Evolutionary conservation across 2,113 vertebrate genomes (phyloP), one percentile per base, ranked within the genome.

Genomic region (Apistogramma diplotaenia): DNA sequence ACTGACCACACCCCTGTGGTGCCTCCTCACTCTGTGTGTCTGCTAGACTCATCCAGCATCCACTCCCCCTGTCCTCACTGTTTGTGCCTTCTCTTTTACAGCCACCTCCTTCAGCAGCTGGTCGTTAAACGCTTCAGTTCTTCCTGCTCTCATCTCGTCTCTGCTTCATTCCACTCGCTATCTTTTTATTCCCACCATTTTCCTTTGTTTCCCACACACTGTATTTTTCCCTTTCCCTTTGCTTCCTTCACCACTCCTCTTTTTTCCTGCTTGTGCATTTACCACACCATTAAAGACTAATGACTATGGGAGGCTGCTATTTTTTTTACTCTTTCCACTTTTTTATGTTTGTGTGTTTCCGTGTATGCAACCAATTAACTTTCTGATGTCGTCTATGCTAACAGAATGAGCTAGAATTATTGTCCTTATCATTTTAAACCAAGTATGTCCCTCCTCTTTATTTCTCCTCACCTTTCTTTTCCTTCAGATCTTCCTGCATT

Each of bases 1-100:
- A 83, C 33, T 57, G 86, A 83, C 85, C 89, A 87, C 86, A 76
- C 88, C 85, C 89, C 54, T 35, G 19, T 12, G 1, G 57, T 78
- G 67, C 84, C 57, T 79, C 58, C 56, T 77, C 43, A 35, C 10
- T 62, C 49, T 55, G 10, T 76, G 18, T 85, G 80, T 67, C 71
- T 75, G 62, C 74, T 85, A 35, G 33, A 21, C 31, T 6, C 51
- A 43, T 35, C 71, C 37, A 16, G 33, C 54, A 6, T 58, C 77
- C 74, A 11, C 72, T 56, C 46, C 35, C 33, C 43, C 25, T 49
- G 8, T 58, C 76, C 58, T 37, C 58, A 12, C 25, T 18, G 10
- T 65, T 67, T 61, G 5, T 13, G n/a, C 75, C 4, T 3, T 29
- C 62, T 37, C 37, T 61, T 46, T 65, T 49, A 67, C 27, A 29